These are phyloP conservation scores for Casuarius casuarius DNA, from an alignment of 2,113 vertebrate species.

Conservation along the genomic window DNA sequence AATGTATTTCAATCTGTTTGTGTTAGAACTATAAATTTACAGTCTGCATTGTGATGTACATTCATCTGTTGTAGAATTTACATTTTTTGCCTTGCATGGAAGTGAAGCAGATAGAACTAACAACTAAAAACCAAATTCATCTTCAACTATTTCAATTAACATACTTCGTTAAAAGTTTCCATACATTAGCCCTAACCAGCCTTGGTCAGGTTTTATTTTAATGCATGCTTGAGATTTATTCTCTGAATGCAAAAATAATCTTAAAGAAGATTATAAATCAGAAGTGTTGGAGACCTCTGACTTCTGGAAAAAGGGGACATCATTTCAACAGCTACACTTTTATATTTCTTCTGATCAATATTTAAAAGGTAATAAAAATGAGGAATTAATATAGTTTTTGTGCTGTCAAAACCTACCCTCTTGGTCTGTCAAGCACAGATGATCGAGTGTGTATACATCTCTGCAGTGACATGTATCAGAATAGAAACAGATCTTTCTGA, in stretches of 20 bases:
- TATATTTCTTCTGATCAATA: neutral
- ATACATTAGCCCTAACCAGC: neutral
- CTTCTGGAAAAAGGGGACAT: neutral
- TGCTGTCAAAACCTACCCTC: neutral
- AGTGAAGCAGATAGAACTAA: neutral
- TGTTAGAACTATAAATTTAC: neutral
- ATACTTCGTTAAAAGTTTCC: neutral
- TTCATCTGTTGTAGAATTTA: neutral
- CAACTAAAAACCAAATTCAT: neutral
- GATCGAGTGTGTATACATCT: neutral
- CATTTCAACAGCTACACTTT: neutral
- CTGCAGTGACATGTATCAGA: neutral
- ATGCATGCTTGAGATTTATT: neutral
- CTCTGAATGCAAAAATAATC: neutral
- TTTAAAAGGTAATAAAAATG: neutral
- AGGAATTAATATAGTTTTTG: neutral
- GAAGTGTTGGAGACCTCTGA: neutral
- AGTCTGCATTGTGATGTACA: neutral
- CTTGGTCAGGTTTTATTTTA: neutral
- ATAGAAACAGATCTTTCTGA: neutral
- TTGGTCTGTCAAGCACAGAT: neutral
- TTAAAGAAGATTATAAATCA: neutral
- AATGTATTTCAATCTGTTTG: neutral
- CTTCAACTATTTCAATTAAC: neutral
- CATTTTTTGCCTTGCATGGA: neutral